phyloP scores from a whole-genome alignment of 1,140 invertebrate species.

The Drosophila busckii region DNA sequence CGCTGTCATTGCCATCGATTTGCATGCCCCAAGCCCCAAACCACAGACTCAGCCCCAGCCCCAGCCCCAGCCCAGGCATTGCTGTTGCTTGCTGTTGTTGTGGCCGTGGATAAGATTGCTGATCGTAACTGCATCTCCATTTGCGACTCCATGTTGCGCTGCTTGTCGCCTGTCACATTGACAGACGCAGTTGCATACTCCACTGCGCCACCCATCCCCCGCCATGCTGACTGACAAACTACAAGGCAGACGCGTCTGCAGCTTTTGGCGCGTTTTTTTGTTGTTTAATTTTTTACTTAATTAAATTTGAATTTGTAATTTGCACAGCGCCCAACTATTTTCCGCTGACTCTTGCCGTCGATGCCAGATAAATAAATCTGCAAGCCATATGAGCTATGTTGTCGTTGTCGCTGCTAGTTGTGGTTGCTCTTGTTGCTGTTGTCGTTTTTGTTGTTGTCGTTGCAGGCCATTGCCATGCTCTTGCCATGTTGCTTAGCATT shows the following conservation, averaged over 20 bases:
- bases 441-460: constrained; percentile 30
- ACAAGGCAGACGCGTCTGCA: constrained; percentile 71
- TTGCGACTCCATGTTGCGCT: constrained; percentile 53
- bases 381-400: constrained; percentile 59
- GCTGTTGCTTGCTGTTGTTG: too few species aligned
- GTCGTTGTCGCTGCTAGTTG: constrained; percentile 9
- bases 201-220: not conserved
- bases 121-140: not conserved
- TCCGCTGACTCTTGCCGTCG: constrained; percentile 23
- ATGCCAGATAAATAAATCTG: constrained; percentile 57
- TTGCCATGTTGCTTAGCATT: constrained; percentile 69
- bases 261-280: constrained; percentile 24
- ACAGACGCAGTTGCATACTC: constrained; percentile 40
- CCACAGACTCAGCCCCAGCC: too few species aligned
- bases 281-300: constrained; percentile 77
- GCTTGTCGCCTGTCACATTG: constrained; percentile 75
- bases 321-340: constrained; percentile 60
- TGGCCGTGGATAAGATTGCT: too few species aligned
- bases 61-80: too few species aligned
- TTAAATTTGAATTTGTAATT: constrained; percentile 78
- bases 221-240: constrained; percentile 50
- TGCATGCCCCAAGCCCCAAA: constrained; percentile 46
- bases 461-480: constrained; percentile 46
- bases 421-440: constrained; percentile 26
- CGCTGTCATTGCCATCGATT: constrained; percentile 61